A percentile compares a stretch with the other conserved stretches of the same genome.
phyloP scores from a whole-genome alignment of 2,113 vertebrate species.

The Mormyrus lacerda region DNA sequence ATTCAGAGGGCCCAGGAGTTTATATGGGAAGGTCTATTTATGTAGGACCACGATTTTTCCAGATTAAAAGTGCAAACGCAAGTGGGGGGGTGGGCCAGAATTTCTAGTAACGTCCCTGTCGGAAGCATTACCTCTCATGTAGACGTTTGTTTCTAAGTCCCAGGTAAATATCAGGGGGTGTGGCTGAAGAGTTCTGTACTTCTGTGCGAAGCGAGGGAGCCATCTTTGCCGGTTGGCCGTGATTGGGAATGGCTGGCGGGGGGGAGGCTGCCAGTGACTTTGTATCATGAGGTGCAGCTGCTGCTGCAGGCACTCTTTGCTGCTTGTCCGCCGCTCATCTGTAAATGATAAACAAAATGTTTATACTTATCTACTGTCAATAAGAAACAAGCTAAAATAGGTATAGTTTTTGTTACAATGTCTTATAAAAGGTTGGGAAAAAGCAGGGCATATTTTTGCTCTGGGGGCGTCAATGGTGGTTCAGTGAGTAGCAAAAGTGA shows the following conservation, averaged over 20 bases:
- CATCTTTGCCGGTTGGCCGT: slow-evolving; percentile 21
- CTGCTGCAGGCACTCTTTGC: neutral
- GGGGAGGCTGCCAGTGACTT: neutral
- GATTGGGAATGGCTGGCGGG: neutral
- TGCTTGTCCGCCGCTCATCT: slow-evolving; percentile 18
- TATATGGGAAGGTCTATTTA: neutral
- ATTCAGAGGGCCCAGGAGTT: neutral
- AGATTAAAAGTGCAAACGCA: neutral
- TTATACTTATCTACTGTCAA: slow-evolving; percentile 19
- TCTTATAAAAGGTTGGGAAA: neutral
- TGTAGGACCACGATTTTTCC: neutral
- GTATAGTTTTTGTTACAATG: neutral
- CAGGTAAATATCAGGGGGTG: slow-evolving; percentile 34
- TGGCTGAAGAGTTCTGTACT: slow-evolving; percentile 26
- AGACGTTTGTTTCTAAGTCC: slow-evolving; percentile 22
- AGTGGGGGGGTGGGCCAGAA: neutral
- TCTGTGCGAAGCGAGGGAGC: slow-evolving; percentile 16
- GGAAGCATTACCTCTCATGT: slow-evolving; percentile 37
- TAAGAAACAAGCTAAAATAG: neutral
- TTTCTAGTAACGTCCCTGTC: neutral
- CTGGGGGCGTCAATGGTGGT: neutral
- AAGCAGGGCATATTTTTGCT: neutral
- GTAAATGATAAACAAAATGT: neutral
- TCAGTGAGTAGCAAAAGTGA: neutral
- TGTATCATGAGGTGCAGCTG: neutral